phyloP scores from a whole-genome alignment of 2,797 vertebrate species.

The Discoglossus pictus region DNA sequence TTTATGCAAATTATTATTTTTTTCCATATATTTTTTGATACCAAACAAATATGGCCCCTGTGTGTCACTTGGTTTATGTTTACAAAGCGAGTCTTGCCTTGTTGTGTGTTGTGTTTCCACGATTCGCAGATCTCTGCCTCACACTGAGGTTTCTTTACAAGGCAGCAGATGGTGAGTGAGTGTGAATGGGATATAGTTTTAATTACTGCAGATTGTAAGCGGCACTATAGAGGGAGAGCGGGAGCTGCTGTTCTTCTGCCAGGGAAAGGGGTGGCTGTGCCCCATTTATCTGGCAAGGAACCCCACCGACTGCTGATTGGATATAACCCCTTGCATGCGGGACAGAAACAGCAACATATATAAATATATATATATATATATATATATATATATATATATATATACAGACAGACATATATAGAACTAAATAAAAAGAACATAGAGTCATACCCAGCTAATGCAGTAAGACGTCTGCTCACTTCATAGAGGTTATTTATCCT shows the following conservation, averaged over 20 bases:
- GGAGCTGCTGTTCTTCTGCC: constrained; percentile 64
- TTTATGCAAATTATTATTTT: too few relatives aligned
- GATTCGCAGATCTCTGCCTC: constrained; percentile 38
- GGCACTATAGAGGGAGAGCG: constrained; percentile 76
- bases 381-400: too few relatives aligned
- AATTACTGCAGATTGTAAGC: constrained; percentile 86
- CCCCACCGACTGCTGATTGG: constrained; percentile 9
- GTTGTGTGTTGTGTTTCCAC: constrained; percentile 17
- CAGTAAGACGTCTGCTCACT: too few relatives aligned
- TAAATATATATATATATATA: too few relatives aligned
- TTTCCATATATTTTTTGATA: too few relatives aligned
- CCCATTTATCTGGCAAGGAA: constrained; percentile 34
- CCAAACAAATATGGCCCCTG: too few relatives aligned
- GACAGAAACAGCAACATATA: constrained; percentile 10
- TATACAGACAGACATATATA: too few relatives aligned
- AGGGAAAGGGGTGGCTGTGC: constrained; percentile 11
- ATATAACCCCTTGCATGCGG: constrained; percentile 24
- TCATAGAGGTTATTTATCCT: too few relatives aligned
- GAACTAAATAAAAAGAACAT: too few relatives aligned
- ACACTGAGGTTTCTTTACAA: constrained; percentile 81
- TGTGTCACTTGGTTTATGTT: too few relatives aligned
- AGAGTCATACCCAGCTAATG: too few relatives aligned
- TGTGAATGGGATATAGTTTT: constrained; percentile 86
- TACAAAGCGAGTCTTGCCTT: too few relatives aligned
- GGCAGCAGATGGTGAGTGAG: constrained; percentile 81